Conservation (phyloP, 2,888 invertebrate species). For the Nomada flava region DNA sequence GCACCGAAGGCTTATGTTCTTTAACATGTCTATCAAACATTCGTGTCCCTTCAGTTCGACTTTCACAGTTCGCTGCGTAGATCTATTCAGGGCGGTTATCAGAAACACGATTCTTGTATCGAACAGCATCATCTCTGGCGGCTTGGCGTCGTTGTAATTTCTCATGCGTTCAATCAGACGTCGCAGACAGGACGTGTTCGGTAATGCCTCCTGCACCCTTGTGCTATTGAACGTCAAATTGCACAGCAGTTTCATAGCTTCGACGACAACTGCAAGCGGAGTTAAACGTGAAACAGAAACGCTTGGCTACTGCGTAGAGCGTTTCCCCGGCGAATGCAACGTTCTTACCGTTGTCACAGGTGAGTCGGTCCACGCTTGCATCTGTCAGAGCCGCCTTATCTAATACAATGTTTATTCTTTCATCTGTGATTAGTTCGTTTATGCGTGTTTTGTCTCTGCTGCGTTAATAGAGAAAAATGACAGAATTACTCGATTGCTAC, state of each 20-base stretch:
- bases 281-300: background rate
- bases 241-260: slow-evolving; percentile 94
- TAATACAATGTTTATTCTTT: slow-evolving; percentile 89
- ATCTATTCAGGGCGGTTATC: slow-evolving; percentile 92
- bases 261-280: slow-evolving; percentile 86
- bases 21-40: slow-evolving; percentile 89
- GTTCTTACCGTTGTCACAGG: slow-evolving; percentile 81
- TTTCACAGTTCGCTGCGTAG: slow-evolving; percentile 88
- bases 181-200: slow-evolving; percentile 72
- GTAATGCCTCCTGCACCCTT: slow-evolving; percentile 86
- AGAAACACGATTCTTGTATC: slow-evolving; percentile 96
- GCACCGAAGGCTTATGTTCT: slow-evolving; percentile 85
- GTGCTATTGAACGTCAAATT: slow-evolving; percentile 93
- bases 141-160: slow-evolving; percentile 87
- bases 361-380: slow-evolving; percentile 82
- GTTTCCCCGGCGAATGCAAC: too few relatives aligned
- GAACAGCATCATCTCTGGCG: slow-evolving; percentile 91
- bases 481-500: slow-evolving; percentile 25
- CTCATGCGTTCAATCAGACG: slow-evolving; percentile 90
- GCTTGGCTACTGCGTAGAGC: background rate
- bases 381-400: slow-evolving; percentile 88
- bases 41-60: slow-evolving; percentile 89
- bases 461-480: slow-evolving; percentile 76
- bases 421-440: slow-evolving; percentile 88
- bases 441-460: slow-evolving; percentile 92